Conservation (phyloP, 2,888 invertebrate genomes). For the Phymatocera aterrima region DNA sequence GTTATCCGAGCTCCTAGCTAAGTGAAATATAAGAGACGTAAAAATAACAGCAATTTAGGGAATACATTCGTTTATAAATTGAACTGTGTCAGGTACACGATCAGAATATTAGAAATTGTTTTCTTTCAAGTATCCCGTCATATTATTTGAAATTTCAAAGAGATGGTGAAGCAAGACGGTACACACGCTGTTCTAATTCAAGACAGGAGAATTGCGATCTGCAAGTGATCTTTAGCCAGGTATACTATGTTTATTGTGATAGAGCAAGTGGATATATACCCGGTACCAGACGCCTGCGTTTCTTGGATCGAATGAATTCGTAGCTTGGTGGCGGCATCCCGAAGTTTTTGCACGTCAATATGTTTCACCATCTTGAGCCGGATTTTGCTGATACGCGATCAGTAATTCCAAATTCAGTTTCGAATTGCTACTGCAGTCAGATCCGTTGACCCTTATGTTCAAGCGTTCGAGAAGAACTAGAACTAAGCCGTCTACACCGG, state of each 20-base stretch:
- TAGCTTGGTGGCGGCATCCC: conserved; percentile 81
- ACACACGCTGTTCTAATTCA: too few species aligned
- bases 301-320: conserved; percentile 80
- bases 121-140: neutral
- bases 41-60: too few species aligned
- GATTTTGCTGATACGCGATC: neutral
- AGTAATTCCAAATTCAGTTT: neutral
- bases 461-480: neutral
- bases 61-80: too few species aligned
- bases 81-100: too few species aligned
- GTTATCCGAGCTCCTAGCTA: neutral
- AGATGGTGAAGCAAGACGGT: too few species aligned
- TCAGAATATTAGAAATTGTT: neutral
- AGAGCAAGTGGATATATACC: conserved; percentile 72
- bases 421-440: neutral
- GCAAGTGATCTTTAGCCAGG: too few species aligned
- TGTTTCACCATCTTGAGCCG: conserved; percentile 62
- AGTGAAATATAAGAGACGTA: too few species aligned
- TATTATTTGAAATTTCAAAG: too few species aligned
- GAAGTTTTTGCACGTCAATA: conserved; percentile 70
- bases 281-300: conserved; percentile 82
- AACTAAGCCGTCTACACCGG: neutral
- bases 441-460: neutral
- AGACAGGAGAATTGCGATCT: too few species aligned
- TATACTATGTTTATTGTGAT: too few species aligned